These are phyloP conservation scores for Prietella phreatophila DNA, from an alignment of 2,113 vertebrate genomes.

Conservation along the genomic window DNA sequence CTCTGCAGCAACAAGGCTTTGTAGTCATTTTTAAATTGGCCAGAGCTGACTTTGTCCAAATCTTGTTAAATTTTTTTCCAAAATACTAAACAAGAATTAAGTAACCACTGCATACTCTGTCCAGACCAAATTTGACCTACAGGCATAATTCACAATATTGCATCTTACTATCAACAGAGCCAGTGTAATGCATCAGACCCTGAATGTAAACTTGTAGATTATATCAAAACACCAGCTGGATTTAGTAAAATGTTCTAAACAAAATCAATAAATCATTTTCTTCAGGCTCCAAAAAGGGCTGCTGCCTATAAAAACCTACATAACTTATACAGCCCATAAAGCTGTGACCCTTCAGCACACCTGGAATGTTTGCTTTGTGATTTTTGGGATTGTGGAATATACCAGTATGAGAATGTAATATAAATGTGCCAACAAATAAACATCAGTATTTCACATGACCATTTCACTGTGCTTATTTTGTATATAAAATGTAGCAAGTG, in stretches of 20 bases:
- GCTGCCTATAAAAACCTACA: background rate
- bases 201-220: constrained; percentile 21
- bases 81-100: background rate
- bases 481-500: background rate
- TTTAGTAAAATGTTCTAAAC: background rate
- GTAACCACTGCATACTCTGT: background rate
- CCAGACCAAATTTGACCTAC: background rate
- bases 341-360: constrained; percentile 45
- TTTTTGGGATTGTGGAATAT: constrained; percentile 73
- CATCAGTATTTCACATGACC: constrained; percentile 78
- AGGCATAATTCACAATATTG: background rate
- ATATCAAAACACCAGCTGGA: background rate
- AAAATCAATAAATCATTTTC: no score
- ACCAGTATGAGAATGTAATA: constrained; percentile 76
- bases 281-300: background rate
- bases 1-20: background rate
- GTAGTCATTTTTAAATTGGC: background rate
- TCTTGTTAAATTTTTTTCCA: background rate
- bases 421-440: constrained; percentile 84
- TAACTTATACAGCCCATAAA: constrained; percentile 14
- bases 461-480: constrained; percentile 21
- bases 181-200: background rate
- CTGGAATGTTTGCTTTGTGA: constrained; percentile 66
- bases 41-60: background rate
- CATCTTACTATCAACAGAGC: background rate